Percentiles rank a stretch among this genome's conserved stretches.
These are phyloP conservation scores for Pseudorectes ferrugineus DNA, from an alignment of 2,113 vertebrate genomes.

Conservation along the genomic window DNA sequence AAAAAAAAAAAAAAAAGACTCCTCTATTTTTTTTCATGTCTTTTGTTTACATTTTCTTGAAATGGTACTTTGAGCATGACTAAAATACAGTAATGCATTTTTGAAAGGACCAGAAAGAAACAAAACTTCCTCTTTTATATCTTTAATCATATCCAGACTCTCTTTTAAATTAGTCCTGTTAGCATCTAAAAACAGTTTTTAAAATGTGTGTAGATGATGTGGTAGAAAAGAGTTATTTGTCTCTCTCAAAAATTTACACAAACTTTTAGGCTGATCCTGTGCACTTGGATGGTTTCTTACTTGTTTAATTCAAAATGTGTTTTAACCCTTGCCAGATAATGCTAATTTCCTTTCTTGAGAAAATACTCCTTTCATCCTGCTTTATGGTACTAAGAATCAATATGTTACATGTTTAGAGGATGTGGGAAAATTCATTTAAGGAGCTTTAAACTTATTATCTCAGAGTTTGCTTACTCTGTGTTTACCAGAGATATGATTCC, in stretches of 20 bases:
- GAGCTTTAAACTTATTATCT: slow-evolving; percentile 30
- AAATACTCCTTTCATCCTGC: slow-evolving; percentile 15
- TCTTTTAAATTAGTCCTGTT: slow-evolving; percentile 14
- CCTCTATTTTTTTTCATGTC: not conserved
- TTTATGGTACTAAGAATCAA: slow-evolving; percentile 17
- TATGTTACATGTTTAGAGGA: slow-evolving; percentile 20
- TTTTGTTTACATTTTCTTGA: slow-evolving; percentile 19
- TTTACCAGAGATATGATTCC: slow-evolving; percentile 21
- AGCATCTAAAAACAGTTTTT: not conserved
- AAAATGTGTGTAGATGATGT: not conserved
- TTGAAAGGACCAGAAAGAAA: not conserved
- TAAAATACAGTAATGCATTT: not conserved
- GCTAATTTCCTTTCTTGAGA: not conserved
- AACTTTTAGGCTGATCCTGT: slow-evolving; percentile 2
- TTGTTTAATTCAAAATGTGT: slow-evolving; percentile 32
- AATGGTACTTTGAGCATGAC: not conserved
- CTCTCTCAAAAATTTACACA: not conserved
- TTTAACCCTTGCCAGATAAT: slow-evolving; percentile 31
- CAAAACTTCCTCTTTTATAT: not conserved
- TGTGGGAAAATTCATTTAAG: slow-evolving; percentile 27
- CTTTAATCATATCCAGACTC: not conserved
- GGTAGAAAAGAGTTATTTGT: not conserved
- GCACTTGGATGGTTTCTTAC: not conserved
- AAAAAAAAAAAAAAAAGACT: no score
- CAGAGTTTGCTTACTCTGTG: slow-evolving; percentile 16